Conservation (phyloP, 1,140 invertebrate genomes). For the Monochamus saltuarius region DNA sequence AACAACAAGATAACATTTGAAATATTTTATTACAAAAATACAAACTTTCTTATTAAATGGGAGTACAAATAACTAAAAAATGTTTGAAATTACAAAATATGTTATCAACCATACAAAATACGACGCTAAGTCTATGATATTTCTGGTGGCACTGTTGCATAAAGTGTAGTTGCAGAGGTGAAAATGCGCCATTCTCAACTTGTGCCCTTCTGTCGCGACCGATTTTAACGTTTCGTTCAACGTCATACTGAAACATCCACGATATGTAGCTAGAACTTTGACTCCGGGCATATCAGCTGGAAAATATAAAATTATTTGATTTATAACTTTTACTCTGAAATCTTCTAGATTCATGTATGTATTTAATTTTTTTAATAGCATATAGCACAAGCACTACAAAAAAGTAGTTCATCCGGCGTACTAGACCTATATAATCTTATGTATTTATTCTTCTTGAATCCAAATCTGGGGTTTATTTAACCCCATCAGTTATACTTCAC, state of each 20-base stretch:
- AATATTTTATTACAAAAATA: not conserved
- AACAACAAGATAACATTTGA: not conserved
- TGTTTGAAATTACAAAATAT: not conserved
- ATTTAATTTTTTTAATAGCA: no score
- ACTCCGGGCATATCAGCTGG: slow-evolving; percentile 18
- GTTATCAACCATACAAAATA: not conserved
- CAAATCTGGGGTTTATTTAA: no score
- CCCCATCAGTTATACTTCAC: no score
- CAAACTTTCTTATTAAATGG: not conserved
- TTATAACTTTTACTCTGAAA: no score
- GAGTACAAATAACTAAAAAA: not conserved
- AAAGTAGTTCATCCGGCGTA: not conserved
- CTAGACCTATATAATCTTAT: not conserved
- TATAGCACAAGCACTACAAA: no score
- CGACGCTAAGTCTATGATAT: not conserved
- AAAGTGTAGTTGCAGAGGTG: slow-evolving; percentile 10
- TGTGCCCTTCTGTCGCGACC: slow-evolving; percentile 3
- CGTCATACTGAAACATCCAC: slow-evolving; percentile 5
- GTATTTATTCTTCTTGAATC: not conserved
- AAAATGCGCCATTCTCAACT: slow-evolving; percentile 4
- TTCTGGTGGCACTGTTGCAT: slow-evolving; percentile 4
- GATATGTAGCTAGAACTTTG: slow-evolving; percentile 8
- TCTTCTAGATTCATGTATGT: no score
- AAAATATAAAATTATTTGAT: not conserved
- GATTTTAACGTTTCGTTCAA: not conserved